Base-by-base conservation (phyloP, 2,888 invertebrate species). In the Leptopterna dolabrata region DNA sequence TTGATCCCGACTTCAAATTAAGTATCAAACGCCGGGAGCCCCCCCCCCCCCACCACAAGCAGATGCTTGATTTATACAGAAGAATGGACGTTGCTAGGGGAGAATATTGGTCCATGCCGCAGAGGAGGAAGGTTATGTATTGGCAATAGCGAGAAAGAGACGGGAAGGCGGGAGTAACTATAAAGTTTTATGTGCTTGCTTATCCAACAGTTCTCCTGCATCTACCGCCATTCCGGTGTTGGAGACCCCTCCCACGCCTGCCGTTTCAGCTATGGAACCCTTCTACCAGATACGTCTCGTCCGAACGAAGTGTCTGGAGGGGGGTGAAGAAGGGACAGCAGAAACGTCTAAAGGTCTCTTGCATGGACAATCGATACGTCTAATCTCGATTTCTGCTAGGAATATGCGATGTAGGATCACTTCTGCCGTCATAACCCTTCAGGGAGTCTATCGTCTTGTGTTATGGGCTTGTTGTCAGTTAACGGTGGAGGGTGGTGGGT, bases 131-230 rank as follows among this genome's bases (percentile, higher is more conserved):
- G 78, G 78, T 78, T 78, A 78, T 78, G 78, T 81, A 81, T 81
- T 81, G 81, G 81, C 81, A 81, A 81, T 81, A 81, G 70, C 63
- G 83, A 19, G 85, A 76, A 85, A 73, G 76, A 76, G 85, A 63
- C 71, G 85, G 85, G n/a, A 43, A 36, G 36, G 27, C 36, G 76
- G 51, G 78, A 78, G 78, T 78, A 78, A 85, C 85, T 85, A 85
- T 90, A 89, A 90, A 90, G 89, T 89, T 90, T 90, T 90, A 90
- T 90, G 89, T 89, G 88, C 88, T 90, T 90, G 90, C 90, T 90
- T 90, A 90, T 89, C 89, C 89, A 51, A 71, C 84, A 73, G 73
- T 80, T 76, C 87, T 45, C 80, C 51, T 81, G 55, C 81, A 81
- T 55, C 45, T 41, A 45, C 78, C 43, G 43, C 78, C 41, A 43